Base-by-base conservation (phyloP, 2,113 vertebrate species). In the Podarcis raffonei region DNA sequence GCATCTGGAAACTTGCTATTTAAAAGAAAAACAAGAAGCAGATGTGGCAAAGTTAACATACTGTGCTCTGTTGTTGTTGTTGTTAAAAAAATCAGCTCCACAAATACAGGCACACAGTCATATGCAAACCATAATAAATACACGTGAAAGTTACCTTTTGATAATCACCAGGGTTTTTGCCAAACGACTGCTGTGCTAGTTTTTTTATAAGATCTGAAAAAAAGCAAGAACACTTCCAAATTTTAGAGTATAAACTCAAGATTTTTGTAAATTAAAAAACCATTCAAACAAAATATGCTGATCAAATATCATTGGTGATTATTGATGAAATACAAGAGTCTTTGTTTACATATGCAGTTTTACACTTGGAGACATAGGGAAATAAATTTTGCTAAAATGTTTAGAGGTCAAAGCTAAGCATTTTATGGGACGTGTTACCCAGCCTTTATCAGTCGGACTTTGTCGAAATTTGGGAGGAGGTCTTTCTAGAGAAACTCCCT, bases 151-250 rank as follows among this genome's bases (percentile, higher is more conserved):
- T 98, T 98, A 99, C 99, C 98, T 99, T 98, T 81, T 98, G 96
- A 93, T 98, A 98, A 93, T 99, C 97, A 0, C 92, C 95, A 83
- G 97, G 95, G 89, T 97, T 90, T 90, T 94, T 94, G 93, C 97
- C 97, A 93, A 97, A 98, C 91, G 97, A 97, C 93, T 98, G 98
- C 91, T 98, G 97, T 66, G 98, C 94, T 95, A 99, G 37, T 95
- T 96, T 97, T 95, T 96, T 97, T 89, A 99, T 71, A 88, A 98
- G 97, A 95, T 98, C 99, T 99, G 97, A 90, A 97, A 92, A 92
- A 82, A 94, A 94, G 87, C 62, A 94, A 93, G 91, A 96, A 95
- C 23, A 95, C 90, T 93, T 32, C 86, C 90, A 68, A 91, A 84
- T 91, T 94, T 95, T 92, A 95, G 92, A 93, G 65, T 0, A 74